Evolutionary conservation across 1,140 invertebrate genomes (phyloP), one percentile per base, ranked within the genome.

Genomic region (Whitmania pigra): DNA sequence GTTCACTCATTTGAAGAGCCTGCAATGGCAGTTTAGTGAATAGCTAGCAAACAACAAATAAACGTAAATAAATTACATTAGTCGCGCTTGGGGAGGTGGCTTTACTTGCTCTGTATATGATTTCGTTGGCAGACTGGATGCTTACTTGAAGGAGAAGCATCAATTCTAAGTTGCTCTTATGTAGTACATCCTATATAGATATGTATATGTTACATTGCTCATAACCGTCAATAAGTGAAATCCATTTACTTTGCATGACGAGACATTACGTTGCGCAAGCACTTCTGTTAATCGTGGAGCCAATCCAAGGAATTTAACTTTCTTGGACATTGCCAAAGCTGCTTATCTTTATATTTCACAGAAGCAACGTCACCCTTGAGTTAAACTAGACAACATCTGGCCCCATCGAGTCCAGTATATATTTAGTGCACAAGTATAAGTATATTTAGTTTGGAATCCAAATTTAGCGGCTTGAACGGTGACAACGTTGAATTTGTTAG

Each of bases 111-210:
- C 73, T 71, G 36, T 74, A 25, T 13, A 75, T 55, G 2, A 77
- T 53, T 27, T 77, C 71, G 18, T 75, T 57, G 17, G 75, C 63
- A 55, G 73, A 75, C 7, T 69, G 70, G 25, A 71, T 71, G n/a
- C 75, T 71, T 20, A 72, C 27, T 18, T 74, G 74, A 27, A 75
- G 73, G 25, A 75, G 49, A 53, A 76, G 76, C 68, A 78, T 55
- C 53, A 78, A 72, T 68, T 78, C 77, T 11, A 77, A 63, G 25
- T 71, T 69, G 4, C 75, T 74, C 67, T 74, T 75, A 57, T 69
- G 74, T 31, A 78, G 71, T 15, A 78, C 69, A 71, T 77, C 77
- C 75, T 77, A 67, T 1, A 49, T 17, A 49, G 13, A 49, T 11
- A 49, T 11, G 2, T 17, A 49, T 49, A 49, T 49, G 5, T 49